Evolutionary conservation across 2,888 invertebrate species (phyloP).

Genomic region (Coronaproctus castanopsis): DNA sequence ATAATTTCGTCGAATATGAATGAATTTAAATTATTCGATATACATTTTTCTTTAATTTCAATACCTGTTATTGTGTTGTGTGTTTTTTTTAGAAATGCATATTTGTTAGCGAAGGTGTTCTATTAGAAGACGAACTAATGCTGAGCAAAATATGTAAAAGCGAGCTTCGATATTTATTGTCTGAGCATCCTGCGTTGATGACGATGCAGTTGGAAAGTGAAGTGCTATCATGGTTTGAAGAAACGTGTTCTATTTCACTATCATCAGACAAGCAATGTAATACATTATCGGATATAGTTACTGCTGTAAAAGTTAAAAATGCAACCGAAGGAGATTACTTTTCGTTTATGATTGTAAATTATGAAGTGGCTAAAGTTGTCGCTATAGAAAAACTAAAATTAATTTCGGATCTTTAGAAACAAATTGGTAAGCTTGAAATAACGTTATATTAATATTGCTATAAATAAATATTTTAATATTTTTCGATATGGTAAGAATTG

Average conservation of each 20-base stretch:
- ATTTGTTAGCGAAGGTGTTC: neutral
- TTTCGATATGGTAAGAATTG: too few species aligned
- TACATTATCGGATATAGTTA: neutral
- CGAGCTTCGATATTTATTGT: neutral
- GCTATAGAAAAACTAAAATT: neutral
- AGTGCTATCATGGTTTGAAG: neutral
- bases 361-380: neutral
- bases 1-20: too few species aligned
- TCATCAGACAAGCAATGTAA: neutral
- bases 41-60: too few species aligned
- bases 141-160: neutral
- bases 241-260: neutral
- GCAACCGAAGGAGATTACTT: neutral
- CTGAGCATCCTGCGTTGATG: neutral
- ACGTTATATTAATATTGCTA: too few species aligned
- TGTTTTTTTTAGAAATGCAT: neutral
- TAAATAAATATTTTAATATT: too few species aligned
- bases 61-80: too few species aligned
- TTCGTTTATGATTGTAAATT: neutral
- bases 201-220: neutral
- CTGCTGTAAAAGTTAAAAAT: neutral
- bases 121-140: neutral
- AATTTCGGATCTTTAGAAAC: too few species aligned
- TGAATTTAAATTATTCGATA: too few species aligned
- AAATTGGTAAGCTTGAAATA: too few species aligned